Conservation (phyloP, 2,888 invertebrate species). For the Lordiphosa andalusiaca region DNA sequence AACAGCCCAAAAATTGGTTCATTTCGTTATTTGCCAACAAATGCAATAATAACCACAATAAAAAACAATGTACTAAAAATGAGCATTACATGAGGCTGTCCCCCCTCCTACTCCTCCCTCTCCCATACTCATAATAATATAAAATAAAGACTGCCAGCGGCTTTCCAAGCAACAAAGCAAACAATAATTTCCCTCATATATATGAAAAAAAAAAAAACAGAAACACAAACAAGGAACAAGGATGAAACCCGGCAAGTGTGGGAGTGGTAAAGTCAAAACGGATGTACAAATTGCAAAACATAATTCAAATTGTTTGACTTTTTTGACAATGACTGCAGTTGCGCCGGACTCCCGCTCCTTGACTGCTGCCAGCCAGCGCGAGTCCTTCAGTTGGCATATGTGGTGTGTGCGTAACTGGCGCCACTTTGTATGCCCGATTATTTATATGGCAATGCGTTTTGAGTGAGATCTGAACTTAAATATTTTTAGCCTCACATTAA, state of each 20-base stretch:
- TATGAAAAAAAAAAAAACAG: constrained; percentile 30
- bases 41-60: constrained; percentile 72
- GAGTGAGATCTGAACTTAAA: constrained; percentile 15
- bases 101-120: neutral
- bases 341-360: constrained; percentile 9
- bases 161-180: constrained; percentile 59
- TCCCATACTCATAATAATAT: constrained; percentile 19
- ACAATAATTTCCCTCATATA: constrained; percentile 62
- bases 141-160: constrained; percentile 54
- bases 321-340: constrained; percentile 67
- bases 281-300: constrained; percentile 76
- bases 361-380: constrained; percentile 15
- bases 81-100: constrained; percentile 25
- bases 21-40: constrained; percentile 19
- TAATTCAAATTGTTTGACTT: constrained; percentile 77
- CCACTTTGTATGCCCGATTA: constrained; percentile 15
- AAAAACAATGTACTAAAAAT: constrained; percentile 54
- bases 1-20: constrained; percentile 2
- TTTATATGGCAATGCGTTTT: neutral
- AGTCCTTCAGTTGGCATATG: constrained; percentile 31
- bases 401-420: constrained; percentile 14
- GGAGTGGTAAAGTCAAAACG: constrained; percentile 46
- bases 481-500: constrained; percentile 57
- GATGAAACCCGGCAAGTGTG: constrained; percentile 8
- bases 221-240: neutral